Conservation (phyloP, 2,113 vertebrate species). For the Nothoprocta pentlandii region DNA sequence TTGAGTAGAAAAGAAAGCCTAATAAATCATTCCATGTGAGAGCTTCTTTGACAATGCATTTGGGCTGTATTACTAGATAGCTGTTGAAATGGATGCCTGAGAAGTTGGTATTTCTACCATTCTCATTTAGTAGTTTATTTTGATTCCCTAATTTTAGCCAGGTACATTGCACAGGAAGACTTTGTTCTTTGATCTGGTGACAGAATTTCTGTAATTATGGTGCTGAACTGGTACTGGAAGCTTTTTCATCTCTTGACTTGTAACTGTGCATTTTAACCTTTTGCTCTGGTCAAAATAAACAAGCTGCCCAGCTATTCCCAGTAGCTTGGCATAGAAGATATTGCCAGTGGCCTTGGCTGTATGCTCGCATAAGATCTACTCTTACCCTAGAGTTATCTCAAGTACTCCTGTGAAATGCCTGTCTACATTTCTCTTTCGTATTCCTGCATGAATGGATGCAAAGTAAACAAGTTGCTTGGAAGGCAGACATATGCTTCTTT, state of each 20-base stretch:
- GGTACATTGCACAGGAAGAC: conserved; percentile 98
- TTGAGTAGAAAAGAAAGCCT: background rate
- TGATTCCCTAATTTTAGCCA: conserved; percentile 87
- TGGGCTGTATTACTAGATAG: background rate
- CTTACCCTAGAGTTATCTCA: conserved; percentile 78
- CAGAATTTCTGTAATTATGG: conserved; percentile 82
- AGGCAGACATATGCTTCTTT: conserved; percentile 85
- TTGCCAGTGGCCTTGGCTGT: conserved; percentile 76
- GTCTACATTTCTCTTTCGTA: conserved; percentile 85
- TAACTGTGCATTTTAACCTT: conserved; percentile 80
- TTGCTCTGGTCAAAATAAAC: conserved; percentile 76
- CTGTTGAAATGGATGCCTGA: conserved; percentile 94
- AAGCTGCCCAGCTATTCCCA: conserved; percentile 66
- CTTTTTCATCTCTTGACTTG: conserved; percentile 71
- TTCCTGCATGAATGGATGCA: conserved; percentile 99
- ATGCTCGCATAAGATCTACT: conserved; percentile 69
- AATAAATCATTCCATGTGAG: background rate
- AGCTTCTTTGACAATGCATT: background rate
- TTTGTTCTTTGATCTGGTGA: conserved; percentile 74
- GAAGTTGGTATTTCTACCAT: conserved; percentile 97
- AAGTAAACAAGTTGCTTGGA: conserved; percentile 94
- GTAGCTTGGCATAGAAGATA: conserved; percentile 65
- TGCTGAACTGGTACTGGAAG: conserved; percentile 77
- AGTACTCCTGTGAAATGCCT: conserved; percentile 99
- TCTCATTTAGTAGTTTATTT: conserved; percentile 88